Evolutionary conservation across 2,888 invertebrate species (phyloP), one percentile per base, ranked within the genome.

Genomic region (Cosmia trapezina): DNA sequence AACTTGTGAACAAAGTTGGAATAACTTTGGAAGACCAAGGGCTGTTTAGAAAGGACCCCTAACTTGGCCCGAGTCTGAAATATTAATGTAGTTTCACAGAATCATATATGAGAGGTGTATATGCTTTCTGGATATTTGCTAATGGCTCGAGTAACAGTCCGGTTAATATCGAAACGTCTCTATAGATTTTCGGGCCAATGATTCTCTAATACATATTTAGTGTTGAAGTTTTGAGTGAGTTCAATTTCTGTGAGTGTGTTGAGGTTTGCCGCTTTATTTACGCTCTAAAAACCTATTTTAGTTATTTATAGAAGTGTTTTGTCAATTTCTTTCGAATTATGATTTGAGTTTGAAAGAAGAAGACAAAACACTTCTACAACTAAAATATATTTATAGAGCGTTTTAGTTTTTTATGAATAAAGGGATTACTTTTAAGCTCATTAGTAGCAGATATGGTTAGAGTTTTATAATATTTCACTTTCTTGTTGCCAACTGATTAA

Each of bases 21-120:
- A 96, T 94, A 96, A 96, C 96, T 96, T 96, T 92, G 86, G 94
- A 96, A 95, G 96, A 95, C 96, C 96, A 96, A 96, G 93, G 96
- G 96, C 96, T 96, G 96, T 96, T 96, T 96, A 93, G 95, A 95
- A 95, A 95, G 96, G 96, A 96, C 95, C 94, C 84, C 93, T 88
- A 93, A 94, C 89, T 94, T 93, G 89, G 87, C 90, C 91, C 88
- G 87, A 87, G 89, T 86, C 92, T 96, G 95, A 95, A 96, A 96
- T 96, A 96, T 96, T 96, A 96, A 96, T 96, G 95, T 94, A 95
- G 95, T 96, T 96, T 94, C 94, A 87, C 87, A 93, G 95, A 95
- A 95, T 95, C 92, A 89, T 95, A 94, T 95, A 96, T 94, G 94
- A 95, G 94, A 90, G 89, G 89, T 90, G 90, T 93, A 81, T 85